Evolutionary conservation across 2,888 invertebrate genomes (phyloP), one percentile per base, ranked within the genome.

Genomic region (Agrilus mali): DNA sequence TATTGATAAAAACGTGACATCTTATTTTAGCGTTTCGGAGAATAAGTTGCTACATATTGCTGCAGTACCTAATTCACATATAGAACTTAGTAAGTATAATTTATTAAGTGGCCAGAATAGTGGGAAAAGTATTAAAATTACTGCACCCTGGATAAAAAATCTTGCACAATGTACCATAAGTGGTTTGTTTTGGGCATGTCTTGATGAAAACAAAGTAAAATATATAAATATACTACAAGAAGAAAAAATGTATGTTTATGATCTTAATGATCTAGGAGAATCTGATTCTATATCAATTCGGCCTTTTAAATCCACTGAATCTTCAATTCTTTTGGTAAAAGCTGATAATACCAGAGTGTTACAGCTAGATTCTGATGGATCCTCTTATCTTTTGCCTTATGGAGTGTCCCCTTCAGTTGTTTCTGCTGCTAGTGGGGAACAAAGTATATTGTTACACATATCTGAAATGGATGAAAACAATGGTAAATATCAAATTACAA

Each of bases 21-120:
- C 74, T 37, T 52, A 56, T 46, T 80, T 78, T 75, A 73, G 75
- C 65, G 71, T 79, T 43, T 67, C 72, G 41, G 70, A 75, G 41
- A 70, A 72, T 7, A 60, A 74, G 55, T 60, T 84, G 12, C 70
- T 80, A 27, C 78, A 81, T 57, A 67, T 81, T 51, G 60, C 78
- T 38, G 77, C 80, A 0, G 66, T 72, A 7, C 69, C 73, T 52
- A 70, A 72, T 0, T 77, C 78, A 1, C 80, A 80, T 53, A 60
- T 83, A 5, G 82, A 82, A 56, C 71, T 83, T 12, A 75, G 77
- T 1, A 70, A 71, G 50, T 82, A 81, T 55, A 72, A 77, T 53
- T 60, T 78, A 2, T 64, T 72, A 44, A 74, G 74, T 2, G 82
- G 82, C 2, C 72, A 74, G 44, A 74, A 74, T 49, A 65, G 67